Percentiles rank a stretch among this genome's conserved stretches.
These are phyloP conservation scores for Sebastes iracundus DNA, from an alignment of 2,797 vertebrate genomes.

Conservation along the genomic window DNA sequence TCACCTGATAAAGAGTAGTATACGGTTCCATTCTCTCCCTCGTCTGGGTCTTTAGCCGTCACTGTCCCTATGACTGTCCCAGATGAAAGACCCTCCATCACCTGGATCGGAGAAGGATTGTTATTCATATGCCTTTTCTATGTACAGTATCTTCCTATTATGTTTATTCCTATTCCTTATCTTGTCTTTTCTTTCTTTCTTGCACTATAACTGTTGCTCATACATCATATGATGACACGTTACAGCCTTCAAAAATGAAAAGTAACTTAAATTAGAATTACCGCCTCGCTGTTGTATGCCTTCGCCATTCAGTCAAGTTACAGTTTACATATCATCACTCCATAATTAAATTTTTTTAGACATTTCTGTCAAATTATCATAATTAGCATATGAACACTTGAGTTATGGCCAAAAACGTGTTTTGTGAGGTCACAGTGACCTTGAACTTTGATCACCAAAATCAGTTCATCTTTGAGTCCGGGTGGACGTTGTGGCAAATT, in stretches of 20 bases:
- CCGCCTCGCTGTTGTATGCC: no score
- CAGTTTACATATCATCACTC: no score
- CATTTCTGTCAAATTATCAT: no score
- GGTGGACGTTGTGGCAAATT: no score
- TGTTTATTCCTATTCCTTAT: neutral
- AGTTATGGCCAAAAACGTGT: no score
- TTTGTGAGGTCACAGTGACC: no score
- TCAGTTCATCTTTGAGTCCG: no score
- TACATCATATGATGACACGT: neutral
- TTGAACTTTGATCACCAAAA: no score
- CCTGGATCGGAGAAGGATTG: conserved; percentile 74
- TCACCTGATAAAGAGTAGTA: conserved; percentile 90
- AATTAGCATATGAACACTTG: no score
- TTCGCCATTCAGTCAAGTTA: no score
- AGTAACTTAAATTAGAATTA: neutral
- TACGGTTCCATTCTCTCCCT: conserved; percentile 95
- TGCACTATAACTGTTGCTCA: neutral
- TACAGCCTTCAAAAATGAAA: neutral
- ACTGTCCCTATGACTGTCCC: conserved; percentile 89
- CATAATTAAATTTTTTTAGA: rapidly evolving
- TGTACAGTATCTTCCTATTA: neutral
- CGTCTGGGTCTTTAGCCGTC: conserved; percentile 93
- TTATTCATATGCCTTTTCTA: neutral
- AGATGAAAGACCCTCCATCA: conserved; percentile 89
- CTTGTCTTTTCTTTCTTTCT: neutral